Percentiles rank a stretch among this genome's conserved stretches.
phyloP scores from a whole-genome alignment of 2,888 invertebrate species.

The Pseudolycoriella hygida region DNA sequence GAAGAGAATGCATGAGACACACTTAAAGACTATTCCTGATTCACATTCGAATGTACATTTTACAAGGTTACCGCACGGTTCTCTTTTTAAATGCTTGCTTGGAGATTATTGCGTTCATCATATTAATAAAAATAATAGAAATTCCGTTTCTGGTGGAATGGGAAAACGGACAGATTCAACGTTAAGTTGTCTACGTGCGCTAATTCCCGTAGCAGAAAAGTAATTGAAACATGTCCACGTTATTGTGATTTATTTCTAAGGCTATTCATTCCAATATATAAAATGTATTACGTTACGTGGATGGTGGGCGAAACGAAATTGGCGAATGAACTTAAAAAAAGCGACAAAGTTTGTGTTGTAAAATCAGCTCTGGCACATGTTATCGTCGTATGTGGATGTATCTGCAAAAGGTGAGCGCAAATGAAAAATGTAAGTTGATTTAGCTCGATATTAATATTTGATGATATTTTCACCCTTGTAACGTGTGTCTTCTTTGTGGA shows the following conservation, averaged over 20 bases:
- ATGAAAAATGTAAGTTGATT: too few species aligned
- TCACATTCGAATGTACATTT: neutral
- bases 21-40: too few species aligned
- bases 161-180: too few species aligned
- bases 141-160: neutral
- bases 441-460: too few species aligned
- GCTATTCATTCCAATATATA: neutral
- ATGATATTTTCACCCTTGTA: too few species aligned
- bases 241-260: neutral
- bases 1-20: too few species aligned
- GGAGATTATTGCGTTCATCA: neutral
- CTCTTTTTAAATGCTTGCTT: too few species aligned
- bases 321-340: neutral
- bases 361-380: too few species aligned
- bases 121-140: conserved; percentile 1
- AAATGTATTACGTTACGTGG: too few species aligned
- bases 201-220: neutral
- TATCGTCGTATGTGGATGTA: too few species aligned
- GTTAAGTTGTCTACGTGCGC: neutral
- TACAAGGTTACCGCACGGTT: neutral
- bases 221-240: neutral
- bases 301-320: neutral
- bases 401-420: too few species aligned
- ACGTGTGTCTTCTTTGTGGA: too few species aligned
- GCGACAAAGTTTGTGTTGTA: neutral